A percentile compares a stretch with the other conserved stretches of the same genome.
These are phyloP conservation scores for Danio jaintianensis DNA, from an alignment of 2,797 vertebrate species.

Conservation along the genomic window DNA sequence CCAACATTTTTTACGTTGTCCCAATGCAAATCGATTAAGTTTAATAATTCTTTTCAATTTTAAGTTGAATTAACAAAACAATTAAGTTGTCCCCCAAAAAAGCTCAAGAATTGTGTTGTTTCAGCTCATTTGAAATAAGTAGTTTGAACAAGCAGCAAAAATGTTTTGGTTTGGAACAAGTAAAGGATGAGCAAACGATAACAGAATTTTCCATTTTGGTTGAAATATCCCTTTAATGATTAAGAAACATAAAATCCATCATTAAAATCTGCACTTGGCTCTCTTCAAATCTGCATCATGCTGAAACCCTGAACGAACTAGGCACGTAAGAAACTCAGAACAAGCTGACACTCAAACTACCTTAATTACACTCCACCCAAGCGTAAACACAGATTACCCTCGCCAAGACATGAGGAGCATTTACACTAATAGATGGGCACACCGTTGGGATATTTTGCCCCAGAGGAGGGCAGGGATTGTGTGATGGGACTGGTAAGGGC, in stretches of 20 bases:
- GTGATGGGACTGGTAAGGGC: conserved; percentile 45
- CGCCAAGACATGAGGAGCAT: conserved; percentile 44
- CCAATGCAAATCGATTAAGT: too few species aligned
- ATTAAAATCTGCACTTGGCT: conserved; percentile 2
- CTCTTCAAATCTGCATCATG: background rate
- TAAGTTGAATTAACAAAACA: too few species aligned
- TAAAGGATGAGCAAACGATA: too few species aligned
- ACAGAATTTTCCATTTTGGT: too few species aligned
- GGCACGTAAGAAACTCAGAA: conserved; percentile 32
- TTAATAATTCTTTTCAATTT: too few species aligned
- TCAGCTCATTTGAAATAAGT: too few species aligned
- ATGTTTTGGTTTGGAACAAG: too few species aligned
- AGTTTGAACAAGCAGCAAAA: too few species aligned
- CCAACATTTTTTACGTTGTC: too few species aligned
- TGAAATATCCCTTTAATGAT: too few species aligned
- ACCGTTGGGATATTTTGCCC: conserved; percentile 52
- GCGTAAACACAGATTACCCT: conserved; percentile 55
- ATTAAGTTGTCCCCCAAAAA: too few species aligned
- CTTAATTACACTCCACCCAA: conserved; percentile 57
- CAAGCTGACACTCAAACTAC: conserved; percentile 50
- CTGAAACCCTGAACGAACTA: conserved; percentile 19
- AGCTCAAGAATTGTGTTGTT: too few species aligned
- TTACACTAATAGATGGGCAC: conserved; percentile 56
- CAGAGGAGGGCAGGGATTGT: conserved; percentile 52
- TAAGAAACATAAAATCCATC: background rate